phyloP scores from a whole-genome alignment of 2,797 vertebrate genomes.

The Megalops cyprinoides region DNA sequence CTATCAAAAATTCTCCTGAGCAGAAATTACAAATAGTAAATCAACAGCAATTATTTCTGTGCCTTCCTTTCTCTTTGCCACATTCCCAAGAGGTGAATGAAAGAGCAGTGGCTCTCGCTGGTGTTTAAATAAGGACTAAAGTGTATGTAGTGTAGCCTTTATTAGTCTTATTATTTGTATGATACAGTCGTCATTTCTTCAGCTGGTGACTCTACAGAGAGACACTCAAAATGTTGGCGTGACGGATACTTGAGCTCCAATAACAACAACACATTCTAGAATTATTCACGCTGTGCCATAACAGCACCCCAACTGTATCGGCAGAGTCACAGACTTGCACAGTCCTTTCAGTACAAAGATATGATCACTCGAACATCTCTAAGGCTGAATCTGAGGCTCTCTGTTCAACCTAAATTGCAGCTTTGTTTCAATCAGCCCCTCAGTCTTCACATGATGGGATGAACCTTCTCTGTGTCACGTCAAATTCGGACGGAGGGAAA shows the following conservation, averaged over 20 bases:
- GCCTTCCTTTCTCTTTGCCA: background rate
- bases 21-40: conserved; percentile 9
- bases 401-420: background rate
- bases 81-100: conserved; percentile 19
- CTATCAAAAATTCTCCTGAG: background rate
- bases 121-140: background rate
- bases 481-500: background rate
- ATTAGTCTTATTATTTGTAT: too few species aligned
- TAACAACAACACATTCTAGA: background rate
- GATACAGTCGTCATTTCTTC: too few species aligned
- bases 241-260: background rate
- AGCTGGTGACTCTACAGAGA: too few species aligned
- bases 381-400: background rate
- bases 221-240: background rate
- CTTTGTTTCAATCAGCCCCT: background rate
- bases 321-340: too few species aligned
- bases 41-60: conserved; percentile 11
- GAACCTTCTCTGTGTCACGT: background rate
- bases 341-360: background rate
- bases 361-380: too few species aligned
- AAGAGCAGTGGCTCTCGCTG: background rate
- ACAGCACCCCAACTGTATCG: too few species aligned
- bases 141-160: background rate
- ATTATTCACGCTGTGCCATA: background rate
- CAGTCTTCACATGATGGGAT: background rate